These are phyloP conservation scores for Macrosiphum euphorbiae DNA, from an alignment of 2,888 invertebrate species.

Conservation along the genomic window DNA sequence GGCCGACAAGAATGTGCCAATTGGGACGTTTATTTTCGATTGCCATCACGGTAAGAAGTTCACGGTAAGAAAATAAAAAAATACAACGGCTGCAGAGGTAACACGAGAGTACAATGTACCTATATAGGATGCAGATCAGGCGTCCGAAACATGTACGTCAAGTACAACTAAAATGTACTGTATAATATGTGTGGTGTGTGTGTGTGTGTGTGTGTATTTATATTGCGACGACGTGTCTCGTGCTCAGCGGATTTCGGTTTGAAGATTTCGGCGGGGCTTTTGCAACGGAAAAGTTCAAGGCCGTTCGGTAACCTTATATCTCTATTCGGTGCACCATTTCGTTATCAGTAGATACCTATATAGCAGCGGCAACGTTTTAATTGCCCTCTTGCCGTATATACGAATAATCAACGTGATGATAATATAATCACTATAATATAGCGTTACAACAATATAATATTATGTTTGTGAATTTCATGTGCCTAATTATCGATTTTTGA, in stretches of 20 bases:
- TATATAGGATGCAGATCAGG: background rate
- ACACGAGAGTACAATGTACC: conserved; percentile 22
- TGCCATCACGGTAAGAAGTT: conserved; percentile 43
- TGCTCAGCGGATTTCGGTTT: background rate
- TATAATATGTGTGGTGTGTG: background rate
- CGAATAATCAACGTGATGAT: background rate
- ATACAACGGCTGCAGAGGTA: background rate
- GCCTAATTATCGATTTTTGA: background rate
- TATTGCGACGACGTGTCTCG: background rate
- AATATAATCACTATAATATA: background rate
- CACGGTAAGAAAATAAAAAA: conserved; percentile 36
- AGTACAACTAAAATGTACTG: background rate
- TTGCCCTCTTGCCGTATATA: background rate
- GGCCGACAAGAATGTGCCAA: conserved; percentile 63
- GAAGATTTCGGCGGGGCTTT: background rate
- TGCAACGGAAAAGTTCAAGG: conserved; percentile 57
- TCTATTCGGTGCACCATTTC: background rate
- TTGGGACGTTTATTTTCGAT: conserved; percentile 65
- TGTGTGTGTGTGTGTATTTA: background rate
- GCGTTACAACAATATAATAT: background rate
- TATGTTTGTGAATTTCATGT: background rate
- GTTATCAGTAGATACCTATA: conserved; percentile 4
- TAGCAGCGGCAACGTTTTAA: background rate
- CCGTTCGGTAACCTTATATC: conserved; percentile 35
- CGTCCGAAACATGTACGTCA: conserved; percentile 19